Conservation (phyloP, 2,888 invertebrate genomes). For the Junonia oenone region DNA sequence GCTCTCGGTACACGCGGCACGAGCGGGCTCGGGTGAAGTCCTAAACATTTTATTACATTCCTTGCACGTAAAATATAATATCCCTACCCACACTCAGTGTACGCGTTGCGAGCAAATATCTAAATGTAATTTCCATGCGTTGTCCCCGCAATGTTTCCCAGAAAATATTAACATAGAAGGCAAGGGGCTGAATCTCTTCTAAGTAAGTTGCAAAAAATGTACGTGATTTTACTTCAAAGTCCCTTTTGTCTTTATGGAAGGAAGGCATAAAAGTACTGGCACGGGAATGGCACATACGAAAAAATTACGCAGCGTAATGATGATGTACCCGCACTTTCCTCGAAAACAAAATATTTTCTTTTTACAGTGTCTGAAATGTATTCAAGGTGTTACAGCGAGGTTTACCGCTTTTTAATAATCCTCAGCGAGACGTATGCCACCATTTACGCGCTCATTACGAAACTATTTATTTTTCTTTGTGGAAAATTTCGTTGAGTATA, state of each 20-base stretch:
- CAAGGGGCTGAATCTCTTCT: slow-evolving; percentile 78
- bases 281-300: slow-evolving; percentile 74
- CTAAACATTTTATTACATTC: slow-evolving; percentile 78
- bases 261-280: slow-evolving; percentile 75
- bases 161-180: slow-evolving; percentile 79
- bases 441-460: slow-evolving; percentile 30
- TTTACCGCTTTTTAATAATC: slow-evolving; percentile 44
- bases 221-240: slow-evolving; percentile 81
- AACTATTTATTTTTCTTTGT: slow-evolving; percentile 31
- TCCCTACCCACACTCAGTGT: slow-evolving; percentile 72
- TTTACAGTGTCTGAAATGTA: slow-evolving; percentile 70
- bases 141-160: slow-evolving; percentile 79
- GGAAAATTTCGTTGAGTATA: slow-evolving; percentile 22
- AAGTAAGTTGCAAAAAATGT: slow-evolving; percentile 81
- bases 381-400: slow-evolving; percentile 46
- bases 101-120: slow-evolving; percentile 76
- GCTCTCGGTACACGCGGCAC: slow-evolving; percentile 26
- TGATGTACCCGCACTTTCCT: slow-evolving; percentile 74
- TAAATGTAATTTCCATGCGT: slow-evolving; percentile 80
- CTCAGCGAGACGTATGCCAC: slow-evolving; percentile 20
- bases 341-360: slow-evolving; percentile 73
- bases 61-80: slow-evolving; percentile 79
- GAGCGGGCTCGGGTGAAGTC: slow-evolving; percentile 40
- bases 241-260: slow-evolving; percentile 79
- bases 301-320: slow-evolving; percentile 78